Conservation (phyloP, 2,797 vertebrate genomes). For the Syncerus caffer region DNA sequence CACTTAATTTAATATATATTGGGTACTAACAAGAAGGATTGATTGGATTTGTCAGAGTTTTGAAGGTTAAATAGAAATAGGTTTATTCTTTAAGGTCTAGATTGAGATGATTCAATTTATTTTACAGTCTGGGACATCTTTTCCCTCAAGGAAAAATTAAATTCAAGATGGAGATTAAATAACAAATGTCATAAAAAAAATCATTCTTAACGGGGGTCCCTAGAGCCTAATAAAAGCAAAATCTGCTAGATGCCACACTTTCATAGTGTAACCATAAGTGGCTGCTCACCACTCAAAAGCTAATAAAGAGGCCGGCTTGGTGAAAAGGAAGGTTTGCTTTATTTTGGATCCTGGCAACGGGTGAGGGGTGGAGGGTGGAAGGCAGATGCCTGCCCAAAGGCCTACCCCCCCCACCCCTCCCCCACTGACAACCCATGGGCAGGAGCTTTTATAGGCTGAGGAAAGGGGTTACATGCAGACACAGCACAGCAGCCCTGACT, state of each 20-base stretch:
- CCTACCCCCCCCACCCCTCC: background rate
- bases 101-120: constrained; percentile 56
- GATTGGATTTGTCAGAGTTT: constrained; percentile 49
- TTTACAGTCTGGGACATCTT: constrained; percentile 41
- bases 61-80: constrained; percentile 62
- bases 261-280: background rate
- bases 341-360: background rate
- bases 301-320: background rate
- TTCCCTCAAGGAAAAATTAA: constrained; percentile 51
- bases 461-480: background rate
- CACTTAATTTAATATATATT: constrained; percentile 25
- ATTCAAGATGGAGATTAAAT: constrained; percentile 50
- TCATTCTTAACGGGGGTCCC: constrained; percentile 18
- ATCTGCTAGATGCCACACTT: background rate
- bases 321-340: background rate
- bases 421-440: background rate
- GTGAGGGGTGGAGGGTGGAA: background rate
- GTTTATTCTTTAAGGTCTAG: constrained; percentile 49
- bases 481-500: background rate
- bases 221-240: constrained; percentile 34
- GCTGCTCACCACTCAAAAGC: background rate
- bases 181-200: constrained; percentile 13
- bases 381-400: background rate
- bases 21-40: constrained; percentile 49
- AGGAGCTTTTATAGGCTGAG: background rate